Evolutionary conservation across 2,888 invertebrate species (phyloP).

Genomic region (Diogma glabrata): DNA sequence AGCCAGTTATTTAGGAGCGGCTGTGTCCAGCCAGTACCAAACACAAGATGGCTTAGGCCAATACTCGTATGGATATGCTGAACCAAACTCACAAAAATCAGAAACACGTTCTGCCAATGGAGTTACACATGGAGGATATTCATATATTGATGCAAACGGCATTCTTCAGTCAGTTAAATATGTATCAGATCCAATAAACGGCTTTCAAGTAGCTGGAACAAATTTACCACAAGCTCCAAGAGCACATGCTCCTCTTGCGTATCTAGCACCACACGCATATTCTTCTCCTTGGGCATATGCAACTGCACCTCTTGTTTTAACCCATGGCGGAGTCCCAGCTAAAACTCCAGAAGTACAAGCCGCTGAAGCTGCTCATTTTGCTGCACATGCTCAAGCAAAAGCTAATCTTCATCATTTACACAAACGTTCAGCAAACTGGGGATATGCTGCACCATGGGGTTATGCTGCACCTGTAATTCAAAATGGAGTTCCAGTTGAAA

Average conservation of each 20-base stretch:
- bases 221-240: slow-evolving; percentile 49
- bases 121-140: slow-evolving; percentile 51
- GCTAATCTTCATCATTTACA: slow-evolving; percentile 34
- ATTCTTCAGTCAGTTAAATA: slow-evolving; percentile 52
- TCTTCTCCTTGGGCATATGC: slow-evolving; percentile 12
- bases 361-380: slow-evolving; percentile 41
- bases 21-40: slow-evolving; percentile 43
- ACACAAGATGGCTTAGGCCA: slow-evolving; percentile 49
- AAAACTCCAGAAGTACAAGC: slow-evolving; percentile 39
- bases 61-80: slow-evolving; percentile 51
- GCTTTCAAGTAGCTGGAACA: slow-evolving; percentile 52
- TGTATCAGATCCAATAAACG: slow-evolving; percentile 46
- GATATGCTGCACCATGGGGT: slow-evolving; percentile 28
- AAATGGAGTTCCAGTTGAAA: slow-evolving; percentile 39
- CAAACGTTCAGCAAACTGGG: slow-evolving; percentile 31
- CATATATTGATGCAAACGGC: slow-evolving; percentile 56
- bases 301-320: slow-evolving; percentile 16
- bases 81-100: slow-evolving; percentile 50
- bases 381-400: slow-evolving; percentile 38
- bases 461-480: slow-evolving; percentile 30
- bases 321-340: slow-evolving; percentile 34
- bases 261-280: slow-evolving; percentile 23
- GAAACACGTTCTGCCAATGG: slow-evolving; percentile 50
- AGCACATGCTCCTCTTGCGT: slow-evolving; percentile 23
- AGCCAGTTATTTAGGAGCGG: slow-evolving; percentile 23